phyloP scores from a whole-genome alignment of 2,888 invertebrate genomes.

The Callimorpha dominula region DNA sequence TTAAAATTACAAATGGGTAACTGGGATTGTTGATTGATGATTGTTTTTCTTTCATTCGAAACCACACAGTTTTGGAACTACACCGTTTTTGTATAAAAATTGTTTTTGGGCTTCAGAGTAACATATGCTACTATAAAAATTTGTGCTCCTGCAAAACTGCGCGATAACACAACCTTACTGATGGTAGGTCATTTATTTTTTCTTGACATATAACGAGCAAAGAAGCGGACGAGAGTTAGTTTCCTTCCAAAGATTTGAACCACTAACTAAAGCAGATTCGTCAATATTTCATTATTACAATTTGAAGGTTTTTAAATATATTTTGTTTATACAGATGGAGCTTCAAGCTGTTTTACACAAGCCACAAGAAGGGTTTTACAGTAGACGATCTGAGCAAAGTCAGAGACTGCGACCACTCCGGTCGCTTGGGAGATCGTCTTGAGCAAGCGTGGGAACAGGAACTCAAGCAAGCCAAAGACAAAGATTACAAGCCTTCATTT shows the following conservation, averaged over 20 bases:
- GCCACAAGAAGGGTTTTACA: slow-evolving; percentile 88
- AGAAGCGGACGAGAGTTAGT: no score
- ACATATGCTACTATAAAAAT: no score
- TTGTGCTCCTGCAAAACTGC: no score
- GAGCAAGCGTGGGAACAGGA: slow-evolving; percentile 89
- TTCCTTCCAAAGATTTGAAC: neutral
- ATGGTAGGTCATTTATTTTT: no score
- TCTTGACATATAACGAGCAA: no score
- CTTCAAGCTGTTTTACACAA: slow-evolving; percentile 88
- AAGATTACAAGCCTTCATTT: slow-evolving; percentile 86
- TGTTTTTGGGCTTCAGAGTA: no score
- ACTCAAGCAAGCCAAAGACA: slow-evolving; percentile 76
- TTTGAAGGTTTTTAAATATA: neutral
- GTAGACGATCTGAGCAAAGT: slow-evolving; percentile 89
- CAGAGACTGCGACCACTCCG: slow-evolving; percentile 87
- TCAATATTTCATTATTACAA: neutral
- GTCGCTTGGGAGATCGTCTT: slow-evolving; percentile 88
- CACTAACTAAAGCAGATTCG: neutral
- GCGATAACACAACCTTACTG: no score
- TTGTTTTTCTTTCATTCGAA: no score
- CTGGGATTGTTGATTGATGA: no score
- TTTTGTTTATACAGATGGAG: slow-evolving; percentile 87
- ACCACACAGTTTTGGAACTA: no score
- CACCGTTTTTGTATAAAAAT: no score
- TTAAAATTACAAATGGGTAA: no score